Evolutionary conservation across 2,888 invertebrate genomes (phyloP), one percentile per base, ranked within the genome.

Genomic region (Andrena trimmerana): DNA sequence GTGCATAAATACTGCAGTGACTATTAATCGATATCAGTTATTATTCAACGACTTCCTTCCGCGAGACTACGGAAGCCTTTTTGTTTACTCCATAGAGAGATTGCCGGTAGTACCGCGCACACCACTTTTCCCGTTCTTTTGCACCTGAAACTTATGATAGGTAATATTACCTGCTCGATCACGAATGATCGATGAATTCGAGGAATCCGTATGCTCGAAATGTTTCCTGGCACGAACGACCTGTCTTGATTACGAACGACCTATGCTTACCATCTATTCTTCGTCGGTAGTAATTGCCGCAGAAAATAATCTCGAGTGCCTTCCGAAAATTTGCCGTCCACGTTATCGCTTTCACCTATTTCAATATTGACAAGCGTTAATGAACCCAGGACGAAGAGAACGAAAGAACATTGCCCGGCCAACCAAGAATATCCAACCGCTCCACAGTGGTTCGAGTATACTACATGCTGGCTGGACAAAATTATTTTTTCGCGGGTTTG

Each of bases 21-120:
- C 52, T 42, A 59, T 70, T 29, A 68, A 72, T 76, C 69, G 60
- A 80, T 80, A 31, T 74, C 27, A 50, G 27, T 66, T 70, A 54
- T 57, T 67, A 74, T 68, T 80, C 59, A 65, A 65, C 33, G 24
- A 36, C n/a, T 3, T 0, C 29, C 16, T 24, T 1, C 29, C 7
- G 16, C 24, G 2, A 13, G 13, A 4, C 20, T 2, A 8, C 6
- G n/a, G 8, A 52, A 52, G n/a, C n/a, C 20, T 52, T 20, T 20
- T 6, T 52, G 20, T 52, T 52, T 20, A 52, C 42, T 5, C 42
- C 42, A 1, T 16, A 42, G 42, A 13, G 42, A 16, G 42, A 42
- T 42, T 42, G 42, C 42, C 42, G 42, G 42, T 16, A 16, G 16
- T 42, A 16, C 42, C 0, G 16, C 16, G 13, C 4, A 42, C 16